Evolutionary conservation across 2,797 vertebrate species (phyloP).

Genomic region (Lophius americanus): DNA sequence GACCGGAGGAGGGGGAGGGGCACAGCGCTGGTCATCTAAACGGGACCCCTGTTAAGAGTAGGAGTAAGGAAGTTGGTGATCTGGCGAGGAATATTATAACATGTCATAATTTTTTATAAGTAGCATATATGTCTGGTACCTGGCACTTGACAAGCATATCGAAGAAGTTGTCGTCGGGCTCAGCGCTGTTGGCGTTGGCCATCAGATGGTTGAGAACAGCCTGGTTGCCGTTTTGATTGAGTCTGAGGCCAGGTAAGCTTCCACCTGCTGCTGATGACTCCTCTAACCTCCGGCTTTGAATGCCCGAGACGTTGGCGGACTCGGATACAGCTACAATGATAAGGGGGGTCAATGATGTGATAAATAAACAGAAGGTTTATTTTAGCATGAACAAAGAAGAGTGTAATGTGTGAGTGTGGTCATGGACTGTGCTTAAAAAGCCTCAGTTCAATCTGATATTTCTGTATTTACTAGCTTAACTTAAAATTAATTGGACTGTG

Average conservation of each 20-base stretch:
- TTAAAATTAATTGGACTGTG: too few relatives aligned
- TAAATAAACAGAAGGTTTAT: neutral
- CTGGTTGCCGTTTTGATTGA: slow-evolving; percentile 77
- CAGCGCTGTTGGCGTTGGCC: slow-evolving; percentile 78
- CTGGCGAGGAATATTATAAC: too few relatives aligned
- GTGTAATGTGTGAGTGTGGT: neutral
- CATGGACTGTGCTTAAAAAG: too few relatives aligned
- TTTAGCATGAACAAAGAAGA: neutral
- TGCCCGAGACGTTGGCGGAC: slow-evolving; percentile 81
- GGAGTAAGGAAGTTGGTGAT: neutral
- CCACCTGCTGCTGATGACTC: slow-evolving; percentile 82
- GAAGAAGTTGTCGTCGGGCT: slow-evolving; percentile 94
- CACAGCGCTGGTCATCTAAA: slow-evolving; percentile 96
- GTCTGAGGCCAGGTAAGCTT: slow-evolving; percentile 87
- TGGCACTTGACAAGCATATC: slow-evolving; percentile 95
- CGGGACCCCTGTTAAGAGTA: slow-evolving; percentile 86
- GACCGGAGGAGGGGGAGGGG: slow-evolving; percentile 85
- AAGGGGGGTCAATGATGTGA: neutral
- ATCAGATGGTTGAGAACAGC: slow-evolving; percentile 86
- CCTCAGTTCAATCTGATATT: too few relatives aligned
- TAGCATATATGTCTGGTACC: slow-evolving; percentile 65
- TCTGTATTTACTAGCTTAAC: too few relatives aligned
- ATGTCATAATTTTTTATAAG: too few relatives aligned
- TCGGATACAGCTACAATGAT: slow-evolving; percentile 80
- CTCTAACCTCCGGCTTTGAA: slow-evolving; percentile 86